Percentiles rank a stretch among this genome's conserved stretches.
Evolutionary conservation across 2,797 vertebrate genomes (phyloP).

Genomic region (Yasuhikotakia modesta): DNA sequence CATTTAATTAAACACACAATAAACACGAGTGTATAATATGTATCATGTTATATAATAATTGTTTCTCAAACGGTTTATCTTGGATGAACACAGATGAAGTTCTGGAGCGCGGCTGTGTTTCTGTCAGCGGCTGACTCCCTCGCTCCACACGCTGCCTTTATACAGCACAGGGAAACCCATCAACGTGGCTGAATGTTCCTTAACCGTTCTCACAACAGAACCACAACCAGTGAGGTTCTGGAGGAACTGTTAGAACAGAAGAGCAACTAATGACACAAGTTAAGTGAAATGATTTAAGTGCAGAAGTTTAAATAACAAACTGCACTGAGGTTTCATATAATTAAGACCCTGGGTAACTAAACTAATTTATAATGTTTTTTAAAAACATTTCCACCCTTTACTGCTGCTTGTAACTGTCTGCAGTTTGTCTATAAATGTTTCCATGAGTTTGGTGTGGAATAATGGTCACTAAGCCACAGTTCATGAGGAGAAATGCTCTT

Average conservation of each 20-base stretch:
- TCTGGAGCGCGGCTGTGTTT: conserved; percentile 35
- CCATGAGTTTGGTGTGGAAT: conserved; percentile 22
- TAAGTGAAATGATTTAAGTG: too few relatives aligned
- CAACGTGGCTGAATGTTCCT: conserved; percentile 70
- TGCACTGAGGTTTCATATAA: too few relatives aligned
- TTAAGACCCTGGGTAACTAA: too few relatives aligned
- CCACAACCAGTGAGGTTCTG: not conserved
- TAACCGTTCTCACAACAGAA: conserved; percentile 38
- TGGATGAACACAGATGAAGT: conserved; percentile 31
- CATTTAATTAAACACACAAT: not conserved
- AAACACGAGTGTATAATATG: not conserved
- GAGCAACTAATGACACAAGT: too few relatives aligned
- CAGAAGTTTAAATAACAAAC: too few relatives aligned
- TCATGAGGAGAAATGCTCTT: conserved; percentile 14
- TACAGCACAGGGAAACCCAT: conserved; percentile 69
- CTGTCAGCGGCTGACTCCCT: conserved; percentile 45
- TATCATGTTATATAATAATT: not conserved
- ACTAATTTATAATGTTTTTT: not conserved
- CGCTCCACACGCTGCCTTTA: conserved; percentile 46
- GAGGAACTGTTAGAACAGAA: not conserved
- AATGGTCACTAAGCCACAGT: conserved; percentile 2
- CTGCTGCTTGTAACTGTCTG: conserved; percentile 12
- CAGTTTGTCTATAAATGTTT: conserved; percentile 3
- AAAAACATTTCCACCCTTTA: not conserved
- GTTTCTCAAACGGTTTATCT: not conserved